Evolutionary conservation across 2,797 vertebrate genomes (phyloP).

Genomic region (Florisuga fusca): DNA sequence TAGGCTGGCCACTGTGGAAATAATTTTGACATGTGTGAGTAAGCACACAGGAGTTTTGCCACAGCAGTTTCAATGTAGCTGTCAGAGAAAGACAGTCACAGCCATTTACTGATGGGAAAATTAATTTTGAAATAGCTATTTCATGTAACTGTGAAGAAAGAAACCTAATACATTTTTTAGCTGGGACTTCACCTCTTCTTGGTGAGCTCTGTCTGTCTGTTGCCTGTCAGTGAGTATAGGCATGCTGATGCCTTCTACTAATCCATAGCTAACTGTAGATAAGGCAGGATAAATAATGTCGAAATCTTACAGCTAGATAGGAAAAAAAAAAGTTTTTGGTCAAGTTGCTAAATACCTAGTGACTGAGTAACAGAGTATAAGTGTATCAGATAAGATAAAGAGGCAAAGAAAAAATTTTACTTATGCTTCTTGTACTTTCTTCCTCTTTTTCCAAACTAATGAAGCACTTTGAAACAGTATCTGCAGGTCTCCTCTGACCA

Average conservation of each 20-base stretch:
- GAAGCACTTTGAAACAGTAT: not conserved
- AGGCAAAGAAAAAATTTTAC: not conserved
- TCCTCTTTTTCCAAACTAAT: not conserved
- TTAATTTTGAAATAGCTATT: not conserved
- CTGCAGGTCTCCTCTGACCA: not conserved
- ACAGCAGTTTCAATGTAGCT: not conserved
- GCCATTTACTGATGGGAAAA: not conserved
- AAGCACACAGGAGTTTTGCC: not conserved
- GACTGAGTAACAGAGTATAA: constrained; percentile 38
- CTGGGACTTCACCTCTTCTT: not conserved
- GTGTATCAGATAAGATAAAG: constrained; percentile 32
- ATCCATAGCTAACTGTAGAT: not conserved
- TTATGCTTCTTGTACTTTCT: not conserved
- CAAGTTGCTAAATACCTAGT: constrained; percentile 59
- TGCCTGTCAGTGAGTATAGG: not conserved
- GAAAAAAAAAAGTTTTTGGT: not conserved
- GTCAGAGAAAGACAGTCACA: not conserved
- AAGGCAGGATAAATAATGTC: constrained; percentile 55
- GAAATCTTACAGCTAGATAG: not conserved
- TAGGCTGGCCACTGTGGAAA: not conserved
- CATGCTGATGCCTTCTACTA: not conserved
- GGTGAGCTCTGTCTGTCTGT: not conserved
- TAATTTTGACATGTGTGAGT: not conserved
- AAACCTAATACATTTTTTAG: not conserved
- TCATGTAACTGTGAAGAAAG: not conserved